These are phyloP conservation scores for Heliconius eleuchia DNA, from an alignment of 1,140 invertebrate genomes.

Conservation along the genomic window DNA sequence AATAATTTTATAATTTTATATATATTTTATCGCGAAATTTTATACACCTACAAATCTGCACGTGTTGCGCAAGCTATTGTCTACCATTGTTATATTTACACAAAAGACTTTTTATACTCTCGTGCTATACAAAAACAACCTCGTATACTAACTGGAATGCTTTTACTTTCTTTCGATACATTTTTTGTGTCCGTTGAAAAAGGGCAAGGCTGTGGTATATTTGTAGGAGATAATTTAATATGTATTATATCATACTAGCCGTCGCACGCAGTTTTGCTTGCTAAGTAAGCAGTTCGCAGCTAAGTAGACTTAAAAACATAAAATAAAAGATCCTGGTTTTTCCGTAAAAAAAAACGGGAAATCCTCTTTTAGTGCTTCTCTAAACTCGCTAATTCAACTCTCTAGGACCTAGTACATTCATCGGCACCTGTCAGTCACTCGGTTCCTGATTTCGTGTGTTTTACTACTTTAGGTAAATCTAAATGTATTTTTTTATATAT, in stretches of 20 bases:
- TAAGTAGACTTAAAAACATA: not conserved
- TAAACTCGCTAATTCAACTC: no score
- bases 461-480: no score
- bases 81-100: conserved; percentile 48
- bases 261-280: not conserved
- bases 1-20: not conserved
- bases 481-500: no score
- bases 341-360: no score
- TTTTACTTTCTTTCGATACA: conserved; percentile 65
- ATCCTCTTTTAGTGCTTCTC: no score
- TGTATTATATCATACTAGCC: not conserved
- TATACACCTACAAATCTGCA: conserved; percentile 34
- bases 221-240: not conserved
- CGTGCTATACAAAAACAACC: conserved; percentile 50
- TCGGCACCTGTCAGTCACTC: no score
- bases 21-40: not conserved
- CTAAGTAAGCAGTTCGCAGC: no score
- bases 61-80: conserved; percentile 63
- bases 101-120: conserved; percentile 42
- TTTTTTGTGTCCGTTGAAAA: conserved; percentile 45
- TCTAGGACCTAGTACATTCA: no score
- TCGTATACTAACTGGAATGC: conserved; percentile 53
- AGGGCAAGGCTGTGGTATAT: not conserved
- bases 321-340: no score
- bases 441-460: no score